Percentiles rank a stretch among this genome's conserved stretches.
These are phyloP conservation scores for Ernsta delagoae DNA, from an alignment of 2,888 invertebrate species.

Conservation along the genomic window DNA sequence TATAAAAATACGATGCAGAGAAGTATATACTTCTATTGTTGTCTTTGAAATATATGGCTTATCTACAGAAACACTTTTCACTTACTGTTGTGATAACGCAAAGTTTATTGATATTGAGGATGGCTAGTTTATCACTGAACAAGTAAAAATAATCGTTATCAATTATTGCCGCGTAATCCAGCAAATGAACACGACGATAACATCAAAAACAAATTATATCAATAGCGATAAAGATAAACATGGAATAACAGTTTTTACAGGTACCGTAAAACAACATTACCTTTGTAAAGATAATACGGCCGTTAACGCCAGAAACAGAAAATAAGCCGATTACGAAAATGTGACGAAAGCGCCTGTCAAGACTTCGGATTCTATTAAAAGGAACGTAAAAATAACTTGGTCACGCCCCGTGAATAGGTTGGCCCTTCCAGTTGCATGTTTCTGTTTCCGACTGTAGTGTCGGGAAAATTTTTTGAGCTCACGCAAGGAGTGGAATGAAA, in stretches of 20 bases:
- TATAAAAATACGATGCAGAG: background rate
- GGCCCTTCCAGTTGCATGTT: slow-evolving; percentile 43
- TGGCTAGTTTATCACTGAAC: no score
- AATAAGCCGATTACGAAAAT: slow-evolving; percentile 35
- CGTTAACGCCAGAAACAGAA: slow-evolving; percentile 2
- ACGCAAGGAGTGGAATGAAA: slow-evolving; percentile 40
- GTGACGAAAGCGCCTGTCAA: slow-evolving; percentile 39
- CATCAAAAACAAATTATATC: slow-evolving; percentile 5
- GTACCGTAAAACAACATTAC: slow-evolving; percentile 3
- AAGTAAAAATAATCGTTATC: slow-evolving; percentile 9
- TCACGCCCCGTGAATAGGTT: slow-evolving; percentile 35
- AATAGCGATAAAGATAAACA: background rate
- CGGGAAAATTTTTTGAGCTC: slow-evolving; percentile 38
- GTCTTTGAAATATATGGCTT: background rate
- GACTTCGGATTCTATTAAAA: slow-evolving; percentile 49
- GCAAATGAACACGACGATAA: background rate
- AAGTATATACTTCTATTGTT: background rate
- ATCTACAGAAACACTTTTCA: background rate
- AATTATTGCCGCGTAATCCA: slow-evolving; percentile 10
- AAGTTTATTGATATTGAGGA: slow-evolving; percentile 1
- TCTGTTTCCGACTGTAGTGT: slow-evolving; percentile 37
- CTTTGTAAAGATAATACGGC: slow-evolving; percentile 21
- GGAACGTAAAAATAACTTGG: slow-evolving; percentile 54
- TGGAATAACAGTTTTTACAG: background rate
- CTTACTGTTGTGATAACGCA: background rate